phyloP scores from a whole-genome alignment of 2,113 vertebrate species.

The Pseudolaguvia tuberculata region DNA sequence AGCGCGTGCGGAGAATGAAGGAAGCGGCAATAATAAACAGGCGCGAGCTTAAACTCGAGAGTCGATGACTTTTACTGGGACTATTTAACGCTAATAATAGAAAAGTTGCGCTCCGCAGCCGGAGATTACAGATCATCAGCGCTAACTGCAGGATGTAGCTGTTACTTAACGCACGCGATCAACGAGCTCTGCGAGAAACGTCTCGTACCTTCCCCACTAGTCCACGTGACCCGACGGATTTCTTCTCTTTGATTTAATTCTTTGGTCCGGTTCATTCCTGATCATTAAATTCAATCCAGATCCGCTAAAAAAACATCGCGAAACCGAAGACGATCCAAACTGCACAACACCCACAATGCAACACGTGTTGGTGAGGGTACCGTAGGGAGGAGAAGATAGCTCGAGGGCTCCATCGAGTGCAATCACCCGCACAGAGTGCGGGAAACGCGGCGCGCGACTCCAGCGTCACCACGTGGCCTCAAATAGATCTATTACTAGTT shows the following conservation, averaged over 20 bases:
- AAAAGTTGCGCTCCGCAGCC: background rate
- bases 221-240: background rate
- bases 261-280: too few relatives aligned
- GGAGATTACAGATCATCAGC: background rate
- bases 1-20: too few relatives aligned
- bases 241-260: background rate
- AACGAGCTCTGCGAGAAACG: background rate
- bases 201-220: constrained; percentile 43
- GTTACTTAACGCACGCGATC: background rate
- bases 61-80: background rate
- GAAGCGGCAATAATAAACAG: background rate
- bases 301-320: constrained; percentile 22
- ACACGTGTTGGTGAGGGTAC: constrained; percentile 34
- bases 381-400: background rate
- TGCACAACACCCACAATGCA: constrained; percentile 31
- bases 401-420: constrained; percentile 16
- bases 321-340: constrained; percentile 10
- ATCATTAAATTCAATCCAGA: too few relatives aligned
- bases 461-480: constrained; percentile 7
- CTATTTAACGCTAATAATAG: background rate
- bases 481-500: background rate
- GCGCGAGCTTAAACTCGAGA: too few relatives aligned
- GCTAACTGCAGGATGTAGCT: background rate
- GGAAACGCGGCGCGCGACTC: background rate
- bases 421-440: constrained; percentile 28